These are phyloP conservation scores for Tenthredo distinguenda DNA, from an alignment of 2,888 invertebrate species.

Conservation along the genomic window DNA sequence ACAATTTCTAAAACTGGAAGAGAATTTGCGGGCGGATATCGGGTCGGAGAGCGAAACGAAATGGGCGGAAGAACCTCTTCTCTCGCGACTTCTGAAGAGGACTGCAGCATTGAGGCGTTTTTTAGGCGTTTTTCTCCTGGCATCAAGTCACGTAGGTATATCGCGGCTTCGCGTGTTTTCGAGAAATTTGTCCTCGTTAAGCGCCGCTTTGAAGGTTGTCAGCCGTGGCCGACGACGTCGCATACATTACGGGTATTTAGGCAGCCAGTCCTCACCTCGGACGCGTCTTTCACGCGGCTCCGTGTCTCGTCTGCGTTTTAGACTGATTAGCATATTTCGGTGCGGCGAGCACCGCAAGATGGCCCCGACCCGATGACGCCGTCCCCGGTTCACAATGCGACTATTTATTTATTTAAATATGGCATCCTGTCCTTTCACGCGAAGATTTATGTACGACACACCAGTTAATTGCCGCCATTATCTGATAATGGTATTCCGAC, in stretches of 20 bases:
- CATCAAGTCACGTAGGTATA: neutral
- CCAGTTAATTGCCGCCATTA: slow-evolving; percentile 77
- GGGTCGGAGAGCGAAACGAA: neutral
- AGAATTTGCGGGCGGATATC: slow-evolving; percentile 27
- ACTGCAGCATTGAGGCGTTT: neutral
- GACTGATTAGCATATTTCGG: slow-evolving; percentile 70
- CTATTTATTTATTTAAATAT: slow-evolving; percentile 78
- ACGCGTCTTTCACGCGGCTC: slow-evolving; percentile 52
- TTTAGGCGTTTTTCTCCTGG: neutral
- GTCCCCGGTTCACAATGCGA: slow-evolving; percentile 73
- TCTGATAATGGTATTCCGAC: slow-evolving; percentile 77
- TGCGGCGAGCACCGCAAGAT: slow-evolving; percentile 46
- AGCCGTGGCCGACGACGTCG: slow-evolving; percentile 57
- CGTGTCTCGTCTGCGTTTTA: slow-evolving; percentile 60
- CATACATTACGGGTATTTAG: slow-evolving; percentile 57
- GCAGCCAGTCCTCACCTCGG: slow-evolving; percentile 50
- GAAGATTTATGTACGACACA: slow-evolving; percentile 77
- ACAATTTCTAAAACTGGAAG: neutral
- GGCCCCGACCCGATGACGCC: slow-evolving; percentile 52
- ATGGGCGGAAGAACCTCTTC: neutral
- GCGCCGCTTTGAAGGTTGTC: slow-evolving; percentile 55
- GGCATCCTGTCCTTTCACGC: slow-evolving; percentile 77
- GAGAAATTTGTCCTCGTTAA: slow-evolving; percentile 60
- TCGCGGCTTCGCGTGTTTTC: slow-evolving; percentile 55
- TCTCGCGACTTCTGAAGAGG: neutral